Evolutionary conservation across 92 coral and sea anemone species (phyloP), one percentile per base, ranked within the genome.

Genomic region (Palythoa grandis): DNA sequence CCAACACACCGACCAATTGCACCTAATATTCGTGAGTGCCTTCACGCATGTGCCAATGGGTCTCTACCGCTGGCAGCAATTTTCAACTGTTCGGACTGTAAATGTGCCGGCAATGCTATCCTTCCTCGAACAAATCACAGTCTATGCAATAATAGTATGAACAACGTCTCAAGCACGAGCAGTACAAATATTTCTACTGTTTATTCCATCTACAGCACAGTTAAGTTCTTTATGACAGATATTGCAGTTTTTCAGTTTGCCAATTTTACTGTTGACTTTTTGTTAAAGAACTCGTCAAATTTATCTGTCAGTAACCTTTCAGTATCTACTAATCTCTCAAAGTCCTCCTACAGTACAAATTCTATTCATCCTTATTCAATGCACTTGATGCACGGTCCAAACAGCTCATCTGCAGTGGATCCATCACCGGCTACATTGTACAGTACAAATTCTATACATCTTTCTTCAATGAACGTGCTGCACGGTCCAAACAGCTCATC

Each of bases 51-150:
- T 87, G 97, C 90, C 1, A 24, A 79, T 19, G 86, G 52, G 60
- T 35, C 70, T 29, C 88, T 87, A 65, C 94, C 93, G 58, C 91
- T 93, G 90, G 93, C 96, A 54, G 90, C 91, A 56, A 82, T 89
- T 67, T 77, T 77, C 57, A 93, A 89, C 69, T 83, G 68, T 72
- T 89, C 91, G 57, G 77, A 53, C 7, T 93, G 96, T 63, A 88
- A 84, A 48, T 93, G 96, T 57, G 89, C 84, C 38, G 56, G 79
- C 89, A 40, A 89, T 17, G 73, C 60, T 23, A 53, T 82, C 10
- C 24, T 74, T 82, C 48, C 79, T 52, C 40, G 43, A 19, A 38
- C 88, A 29, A 66, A 85, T 23, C n/a, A 43, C 39, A 15, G 47
- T 29, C 54, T 85, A 9, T 88, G 93, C 52, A 29, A 53, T 13